phyloP scores from a whole-genome alignment of 2,113 vertebrate genomes.

The Sus scrofa region T2T-Sscrofa CM000815.6:100998501-100999000 shows the following conservation, averaged over 20 bases:
- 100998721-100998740: neutral
- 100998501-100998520: neutral
- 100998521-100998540: neutral
- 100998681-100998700: neutral
- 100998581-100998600: neutral
- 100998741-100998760: neutral
- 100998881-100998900: too few species aligned
- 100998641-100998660: too few species aligned
- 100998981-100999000: neutral
- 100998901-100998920: neutral
- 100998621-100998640: neutral
- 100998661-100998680: neutral
- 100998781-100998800: neutral
- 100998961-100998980: neutral
- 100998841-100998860: neutral
- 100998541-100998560: neutral
- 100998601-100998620: neutral
- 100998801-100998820: neutral
- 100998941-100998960: neutral
- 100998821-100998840: rapidly evolving
- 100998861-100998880: neutral
- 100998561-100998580: neutral
- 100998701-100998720: neutral
- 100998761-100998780: neutral
- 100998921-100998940: neutral